Base-by-base conservation (phyloP, 2,113 vertebrate genomes). In the Prunella himalayana region DNA sequence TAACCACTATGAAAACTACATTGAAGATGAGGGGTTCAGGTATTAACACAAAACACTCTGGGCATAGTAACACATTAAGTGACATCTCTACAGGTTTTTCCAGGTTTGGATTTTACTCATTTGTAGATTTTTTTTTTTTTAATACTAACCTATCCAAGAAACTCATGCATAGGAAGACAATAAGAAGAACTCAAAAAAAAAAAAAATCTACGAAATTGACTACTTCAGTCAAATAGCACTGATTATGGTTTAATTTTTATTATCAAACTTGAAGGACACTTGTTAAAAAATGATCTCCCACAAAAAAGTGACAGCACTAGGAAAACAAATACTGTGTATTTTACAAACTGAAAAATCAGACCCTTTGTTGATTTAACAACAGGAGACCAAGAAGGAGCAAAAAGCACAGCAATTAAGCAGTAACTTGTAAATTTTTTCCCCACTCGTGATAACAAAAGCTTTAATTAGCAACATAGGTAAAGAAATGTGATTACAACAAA, bases 381-480 rank as follows among this genome's bases (percentile, higher is more conserved):
- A 45, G 31, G 27, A 72, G 56, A 88, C 20, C 19, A 86, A 61
- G 45, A 80, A 63, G 25, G 30, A 88, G n/a, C 24, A 86, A 66
- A 88, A 91, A 54, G 33, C 47, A 92, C 18, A 63, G 17, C 64
- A 92, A 89, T 83, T 82, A 94, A 68, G 35, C 37, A 82, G 81
- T 87, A 89, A 76, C 83, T 75, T 92, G 63, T n/a, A 72, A 63
- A 81, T 96, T 96, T 54, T 88, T 91, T 51, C 69, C 49, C 59
- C 35, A 76, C 71, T 90, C 54, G 42, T 12, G 71, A 93, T 96
- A 95, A 90, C 63, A 86, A 88, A 76, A 93, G 90, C 91, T 96
- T 91, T 95, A 91, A 86, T 93, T 97, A 95, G 88, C 80, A 94
- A 91, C 94, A 91, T 83, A 96, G 95, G 92, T 97, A 96, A 93